Evolutionary conservation across 2,888 invertebrate genomes (phyloP), one percentile per base, ranked within the genome.

Genomic region (Syrista parreyssii): DNA sequence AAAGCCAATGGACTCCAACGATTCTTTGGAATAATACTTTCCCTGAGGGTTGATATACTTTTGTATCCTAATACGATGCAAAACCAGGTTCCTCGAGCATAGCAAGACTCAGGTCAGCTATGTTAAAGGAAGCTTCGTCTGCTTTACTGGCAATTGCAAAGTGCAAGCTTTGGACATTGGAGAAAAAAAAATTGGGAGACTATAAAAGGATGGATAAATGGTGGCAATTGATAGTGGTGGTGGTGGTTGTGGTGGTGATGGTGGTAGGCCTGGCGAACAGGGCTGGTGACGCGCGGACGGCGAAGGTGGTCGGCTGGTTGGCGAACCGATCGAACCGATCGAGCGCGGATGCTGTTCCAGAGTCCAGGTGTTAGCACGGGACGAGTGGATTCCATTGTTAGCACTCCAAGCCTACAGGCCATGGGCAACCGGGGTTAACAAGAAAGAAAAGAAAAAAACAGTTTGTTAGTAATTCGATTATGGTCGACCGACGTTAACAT

Each of bases 341-440:
- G 89, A 89, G 89, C 74, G 74, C 78, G 78, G 78, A 78, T 89
- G 87, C 89, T 89, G 90, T 82, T 90, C 91, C 91, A 90, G 89
- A 90, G 89, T 91, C 91, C 91, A 91, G 91, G 91, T 91, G 91
- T 91, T 91, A 91, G 91, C 91, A 91, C 91, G 90, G 91, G 91
- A 88, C 90, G 90, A 90, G 90, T 91, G 91, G 91, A 90, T 91
- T 91, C 91, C 91, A 91, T 90, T 91, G 94, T 95, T 95, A 95
- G 95, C 95, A 95, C 95, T 95, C 95, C 93, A 93, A 93, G 95
- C 95, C 95, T 95, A 95, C 92, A 92, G 92, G 92, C 92, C 92
- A 92, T 91, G 91, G 92, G 90, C 91, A 92, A 94, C 94, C 94
- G 93, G 93, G 94, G 92, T 92, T 94, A 94, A 94, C 90, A 91